These are phyloP conservation scores for Petrolisthes cinctipes DNA, from an alignment of 2,888 invertebrate species.

Conservation along the genomic window DNA sequence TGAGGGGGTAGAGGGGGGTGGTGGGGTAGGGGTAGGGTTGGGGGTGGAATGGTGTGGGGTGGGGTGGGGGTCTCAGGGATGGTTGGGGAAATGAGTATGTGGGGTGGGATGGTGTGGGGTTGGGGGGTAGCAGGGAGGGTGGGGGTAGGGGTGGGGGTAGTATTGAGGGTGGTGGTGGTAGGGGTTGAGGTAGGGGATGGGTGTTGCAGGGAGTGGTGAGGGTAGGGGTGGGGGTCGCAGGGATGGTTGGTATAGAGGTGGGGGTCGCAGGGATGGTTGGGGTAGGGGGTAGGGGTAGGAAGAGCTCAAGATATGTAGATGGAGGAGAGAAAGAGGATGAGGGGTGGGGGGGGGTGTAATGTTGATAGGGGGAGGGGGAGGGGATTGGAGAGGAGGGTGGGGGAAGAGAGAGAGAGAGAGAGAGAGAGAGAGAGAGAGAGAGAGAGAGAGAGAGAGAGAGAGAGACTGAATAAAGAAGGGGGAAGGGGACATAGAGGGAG, in stretches of 20 bases:
- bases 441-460: too few species aligned
- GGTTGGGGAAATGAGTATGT: background rate
- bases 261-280: background rate
- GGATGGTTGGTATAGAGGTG: background rate
- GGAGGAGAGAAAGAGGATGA: too few species aligned
- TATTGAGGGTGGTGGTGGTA: conserved; percentile 11
- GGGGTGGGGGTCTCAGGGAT: background rate
- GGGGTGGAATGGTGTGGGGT: background rate
- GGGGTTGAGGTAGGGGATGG: background rate
- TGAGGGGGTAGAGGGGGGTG: background rate
- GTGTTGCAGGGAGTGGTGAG: background rate
- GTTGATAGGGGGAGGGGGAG: background rate
- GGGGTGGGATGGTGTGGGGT: background rate
- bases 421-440: too few species aligned
- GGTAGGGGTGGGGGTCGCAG: background rate
- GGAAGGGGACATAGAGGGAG: too few species aligned
- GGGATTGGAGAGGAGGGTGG: too few species aligned
- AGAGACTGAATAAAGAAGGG: too few species aligned
- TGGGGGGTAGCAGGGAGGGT: background rate
- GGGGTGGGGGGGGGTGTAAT: background rate
- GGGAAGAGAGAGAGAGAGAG: too few species aligned
- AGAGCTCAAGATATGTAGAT: background rate
- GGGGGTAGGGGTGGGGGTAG: background rate
- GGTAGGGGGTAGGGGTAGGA: background rate
- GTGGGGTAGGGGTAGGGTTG: background rate